Percentiles rank a stretch among this genome's conserved stretches.
These are phyloP conservation scores for Chamaea fasciata DNA, from an alignment of 2,113 vertebrate species.

Conservation along the genomic window DNA sequence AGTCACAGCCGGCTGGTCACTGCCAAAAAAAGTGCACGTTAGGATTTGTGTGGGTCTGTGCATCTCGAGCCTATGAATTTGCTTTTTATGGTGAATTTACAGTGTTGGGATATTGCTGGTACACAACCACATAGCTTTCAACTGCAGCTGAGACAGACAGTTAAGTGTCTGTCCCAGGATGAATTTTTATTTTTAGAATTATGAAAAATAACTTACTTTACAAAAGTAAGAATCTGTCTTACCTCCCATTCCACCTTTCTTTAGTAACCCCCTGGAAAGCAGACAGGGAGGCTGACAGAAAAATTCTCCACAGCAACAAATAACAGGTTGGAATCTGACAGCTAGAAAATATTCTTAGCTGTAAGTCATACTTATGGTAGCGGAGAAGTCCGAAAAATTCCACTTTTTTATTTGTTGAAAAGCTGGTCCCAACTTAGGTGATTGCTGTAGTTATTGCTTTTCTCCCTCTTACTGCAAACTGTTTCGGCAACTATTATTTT, in stretches of 20 bases:
- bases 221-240: background rate
- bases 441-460: background rate
- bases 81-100: background rate
- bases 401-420: background rate
- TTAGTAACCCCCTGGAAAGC: background rate
- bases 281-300: background rate
- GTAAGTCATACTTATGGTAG: background rate
- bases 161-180: background rate
- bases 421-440: background rate
- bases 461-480: background rate
- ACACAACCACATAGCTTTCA: background rate
- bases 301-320: constrained; percentile 5
- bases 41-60: background rate
- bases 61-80: background rate
- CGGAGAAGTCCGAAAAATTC: background rate
- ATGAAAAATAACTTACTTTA: background rate
- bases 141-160: background rate
- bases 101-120: background rate
- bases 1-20: background rate
- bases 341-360: constrained; percentile 3
- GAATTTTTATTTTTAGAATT: background rate
- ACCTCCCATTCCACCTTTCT: background rate
- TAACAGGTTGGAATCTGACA: background rate
- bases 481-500: background rate
- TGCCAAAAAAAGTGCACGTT: background rate